phyloP scores from a whole-genome alignment of 2,113 vertebrate genomes.

The Salvelinus alpinus region DNA sequence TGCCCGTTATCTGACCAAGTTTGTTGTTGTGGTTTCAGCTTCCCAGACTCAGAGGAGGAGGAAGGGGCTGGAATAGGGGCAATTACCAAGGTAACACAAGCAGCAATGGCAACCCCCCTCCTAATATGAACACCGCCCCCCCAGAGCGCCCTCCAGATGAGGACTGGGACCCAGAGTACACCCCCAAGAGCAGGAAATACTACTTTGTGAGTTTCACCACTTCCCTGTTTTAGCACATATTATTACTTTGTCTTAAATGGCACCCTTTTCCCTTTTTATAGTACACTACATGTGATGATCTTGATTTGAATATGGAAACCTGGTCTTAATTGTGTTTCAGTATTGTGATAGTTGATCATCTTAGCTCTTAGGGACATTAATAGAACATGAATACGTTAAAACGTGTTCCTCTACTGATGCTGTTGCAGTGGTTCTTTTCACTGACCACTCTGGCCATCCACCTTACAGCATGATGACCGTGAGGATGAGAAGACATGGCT shows the following conservation, averaged over 20 bases:
- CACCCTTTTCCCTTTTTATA: too few species aligned
- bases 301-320: too few species aligned
- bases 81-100: conserved; percentile 86
- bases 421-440: too few species aligned
- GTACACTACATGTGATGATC: too few species aligned
- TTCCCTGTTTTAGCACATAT: not conserved
- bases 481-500: conserved; percentile 93
- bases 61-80: conserved; percentile 93
- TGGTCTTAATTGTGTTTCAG: too few species aligned
- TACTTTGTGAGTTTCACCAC: conserved; percentile 88
- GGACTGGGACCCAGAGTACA: conserved; percentile 98
- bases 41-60: conserved; percentile 89
- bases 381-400: too few species aligned
- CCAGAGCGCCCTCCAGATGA: conserved; percentile 85
- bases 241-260: not conserved
- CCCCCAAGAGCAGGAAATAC: conserved; percentile 98
- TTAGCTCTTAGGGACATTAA: too few species aligned
- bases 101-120: conserved; percentile 71
- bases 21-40: conserved; percentile 66
- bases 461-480: conserved; percentile 90
- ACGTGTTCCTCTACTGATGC: too few species aligned
- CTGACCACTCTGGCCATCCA: not conserved
- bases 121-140: conserved; percentile 76
- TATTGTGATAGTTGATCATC: too few species aligned
- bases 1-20: not conserved